Conservation (phyloP, 2,888 invertebrate genomes). For the Rhingia campestris region DNA sequence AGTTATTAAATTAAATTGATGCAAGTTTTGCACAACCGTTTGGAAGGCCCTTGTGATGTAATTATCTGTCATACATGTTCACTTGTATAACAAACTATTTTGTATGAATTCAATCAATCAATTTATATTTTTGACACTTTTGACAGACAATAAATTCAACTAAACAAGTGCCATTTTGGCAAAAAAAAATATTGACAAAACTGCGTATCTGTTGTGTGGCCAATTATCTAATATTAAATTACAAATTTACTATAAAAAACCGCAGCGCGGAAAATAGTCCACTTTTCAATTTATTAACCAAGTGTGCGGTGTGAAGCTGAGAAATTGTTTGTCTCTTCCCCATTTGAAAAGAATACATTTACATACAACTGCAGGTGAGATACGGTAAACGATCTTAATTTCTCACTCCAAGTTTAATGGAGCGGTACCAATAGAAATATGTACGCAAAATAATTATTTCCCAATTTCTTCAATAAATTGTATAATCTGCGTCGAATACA, state of each 20-base stretch:
- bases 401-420: constrained; percentile 46
- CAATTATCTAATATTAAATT: constrained; percentile 48
- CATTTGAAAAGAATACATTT: constrained; percentile 16
- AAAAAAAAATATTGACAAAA: neutral
- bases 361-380: constrained; percentile 6
- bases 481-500: constrained; percentile 31
- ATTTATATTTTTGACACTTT: neutral
- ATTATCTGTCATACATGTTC: constrained; percentile 12
- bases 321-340: neutral
- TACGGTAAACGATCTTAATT: constrained; percentile 56
- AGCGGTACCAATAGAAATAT: constrained; percentile 27
- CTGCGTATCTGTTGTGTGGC: constrained; percentile 9
- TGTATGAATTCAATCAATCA: constrained; percentile 23
- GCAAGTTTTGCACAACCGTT: neutral
- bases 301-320: constrained; percentile 50
- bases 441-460: constrained; percentile 8
- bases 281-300: constrained; percentile 54
- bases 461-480: constrained; percentile 8
- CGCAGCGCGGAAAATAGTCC: constrained; percentile 57
- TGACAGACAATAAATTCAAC: neutral
- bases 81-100: constrained; percentile 5
- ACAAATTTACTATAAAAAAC: constrained; percentile 45
- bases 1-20: constrained; percentile 7
- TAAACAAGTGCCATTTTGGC: neutral
- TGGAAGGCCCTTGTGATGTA: constrained; percentile 31